phyloP scores from a whole-genome alignment of 2,797 vertebrate species.

The Bufotes viridis region DNA sequence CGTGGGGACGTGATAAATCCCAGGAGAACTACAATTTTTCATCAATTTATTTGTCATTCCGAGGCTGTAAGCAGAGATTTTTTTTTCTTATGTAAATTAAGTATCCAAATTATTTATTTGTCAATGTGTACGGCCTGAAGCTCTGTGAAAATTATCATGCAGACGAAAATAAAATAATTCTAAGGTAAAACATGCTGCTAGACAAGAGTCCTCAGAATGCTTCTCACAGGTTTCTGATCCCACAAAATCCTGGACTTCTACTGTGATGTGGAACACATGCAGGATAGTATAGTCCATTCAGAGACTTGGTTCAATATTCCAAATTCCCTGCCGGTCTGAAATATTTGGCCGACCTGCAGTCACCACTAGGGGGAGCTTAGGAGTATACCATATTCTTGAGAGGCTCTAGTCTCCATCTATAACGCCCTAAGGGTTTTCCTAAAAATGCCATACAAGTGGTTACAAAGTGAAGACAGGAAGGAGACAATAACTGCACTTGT shows the following conservation, averaged over 20 bases:
- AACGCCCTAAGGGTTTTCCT: too few species aligned
- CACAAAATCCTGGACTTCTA: background rate
- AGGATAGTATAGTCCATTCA: background rate
- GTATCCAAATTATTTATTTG: slow-evolving; percentile 18
- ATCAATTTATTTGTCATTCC: slow-evolving; percentile 32
- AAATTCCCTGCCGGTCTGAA: too few species aligned
- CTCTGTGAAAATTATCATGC: background rate
- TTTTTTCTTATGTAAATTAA: slow-evolving; percentile 7
- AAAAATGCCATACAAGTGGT: too few species aligned
- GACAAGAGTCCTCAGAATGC: background rate
- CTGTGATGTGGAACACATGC: too few species aligned
- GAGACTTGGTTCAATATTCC: too few species aligned
- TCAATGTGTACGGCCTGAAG: background rate
- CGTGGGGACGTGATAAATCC: slow-evolving; percentile 6
- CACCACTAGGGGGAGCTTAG: too few species aligned
- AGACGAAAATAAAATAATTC: background rate
- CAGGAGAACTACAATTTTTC: background rate
- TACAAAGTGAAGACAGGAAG: too few species aligned
- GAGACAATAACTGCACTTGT: too few species aligned
- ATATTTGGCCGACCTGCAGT: too few species aligned
- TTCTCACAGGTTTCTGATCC: background rate
- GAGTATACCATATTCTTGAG: too few species aligned
- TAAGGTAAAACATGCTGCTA: background rate
- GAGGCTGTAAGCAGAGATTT: background rate
- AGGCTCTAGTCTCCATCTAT: too few species aligned